Evolutionary conservation across 35 echinoderm and acorn worm species (phyloP).

Genomic region (Lytechinus pictus): DNA sequence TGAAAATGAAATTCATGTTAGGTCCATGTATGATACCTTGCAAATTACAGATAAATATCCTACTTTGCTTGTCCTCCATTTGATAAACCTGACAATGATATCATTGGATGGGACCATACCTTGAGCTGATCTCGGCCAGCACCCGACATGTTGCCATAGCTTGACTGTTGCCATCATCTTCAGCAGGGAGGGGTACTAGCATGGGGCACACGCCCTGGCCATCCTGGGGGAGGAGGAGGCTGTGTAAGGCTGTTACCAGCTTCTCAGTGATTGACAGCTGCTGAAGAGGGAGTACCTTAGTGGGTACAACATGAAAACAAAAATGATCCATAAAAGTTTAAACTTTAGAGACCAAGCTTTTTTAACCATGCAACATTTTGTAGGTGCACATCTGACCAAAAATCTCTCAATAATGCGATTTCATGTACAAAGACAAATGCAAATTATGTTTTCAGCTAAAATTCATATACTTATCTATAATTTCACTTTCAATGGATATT

Average conservation of each 20-base stretch:
- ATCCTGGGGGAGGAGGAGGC: constrained; percentile 67
- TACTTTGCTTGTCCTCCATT: background rate
- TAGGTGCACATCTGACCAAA: too few species aligned
- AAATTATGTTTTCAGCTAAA: too few species aligned
- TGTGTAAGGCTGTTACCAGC: constrained; percentile 69
- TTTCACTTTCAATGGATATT: too few species aligned
- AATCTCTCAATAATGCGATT: too few species aligned
- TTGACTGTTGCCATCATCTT: constrained; percentile 69
- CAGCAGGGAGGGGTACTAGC: constrained; percentile 66
- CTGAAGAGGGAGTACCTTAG: constrained; percentile 64
- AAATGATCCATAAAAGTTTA: too few species aligned
- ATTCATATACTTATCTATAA: too few species aligned
- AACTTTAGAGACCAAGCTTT: too few species aligned
- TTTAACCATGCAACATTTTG: too few species aligned
- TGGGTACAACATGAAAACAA: background rate
- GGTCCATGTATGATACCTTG: too few species aligned
- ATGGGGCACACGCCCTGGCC: constrained; percentile 69
- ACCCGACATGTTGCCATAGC: constrained; percentile 84
- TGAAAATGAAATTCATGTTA: too few species aligned
- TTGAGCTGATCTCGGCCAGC: constrained; percentile 78
- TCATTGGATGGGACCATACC: constrained; percentile 39
- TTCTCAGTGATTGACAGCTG: constrained; percentile 82
- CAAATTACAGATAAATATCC: too few species aligned
- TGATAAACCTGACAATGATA: background rate
- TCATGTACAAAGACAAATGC: too few species aligned